Evolutionary conservation across 2,888 invertebrate genomes (phyloP).

Genomic region (Erebia aethiops): DNA sequence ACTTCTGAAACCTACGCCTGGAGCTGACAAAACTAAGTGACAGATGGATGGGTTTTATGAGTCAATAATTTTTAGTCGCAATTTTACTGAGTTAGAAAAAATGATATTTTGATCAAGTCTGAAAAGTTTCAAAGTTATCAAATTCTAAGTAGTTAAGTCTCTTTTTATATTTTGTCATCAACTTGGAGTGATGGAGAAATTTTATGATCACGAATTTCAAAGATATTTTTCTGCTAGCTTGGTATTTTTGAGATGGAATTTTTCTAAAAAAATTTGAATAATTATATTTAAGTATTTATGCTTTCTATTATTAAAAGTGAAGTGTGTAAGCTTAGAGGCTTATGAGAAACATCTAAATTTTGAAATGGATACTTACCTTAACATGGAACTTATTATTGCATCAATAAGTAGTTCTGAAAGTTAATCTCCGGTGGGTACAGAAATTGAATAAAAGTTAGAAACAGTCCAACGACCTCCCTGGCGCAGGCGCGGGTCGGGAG

Average conservation of each 20-base stretch:
- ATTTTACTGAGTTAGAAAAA: slow-evolving; percentile 2
- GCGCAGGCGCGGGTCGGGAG: no score
- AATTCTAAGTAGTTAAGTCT: slow-evolving; percentile 8
- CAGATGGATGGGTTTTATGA: slow-evolving; percentile 3
- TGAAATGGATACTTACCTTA: no score
- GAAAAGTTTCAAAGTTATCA: slow-evolving; percentile 11
- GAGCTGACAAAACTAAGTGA: not conserved
- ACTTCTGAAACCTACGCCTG: not conserved
- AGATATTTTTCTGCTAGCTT: not conserved
- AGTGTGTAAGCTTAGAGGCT: no score
- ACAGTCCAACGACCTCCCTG: no score
- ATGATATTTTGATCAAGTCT: slow-evolving; percentile 14
- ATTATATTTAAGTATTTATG: not conserved
- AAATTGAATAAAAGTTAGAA: no score
- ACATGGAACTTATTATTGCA: no score
- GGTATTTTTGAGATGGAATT: not conserved
- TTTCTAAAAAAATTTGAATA: no score
- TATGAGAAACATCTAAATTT: no score
- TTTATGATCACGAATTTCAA: not conserved
- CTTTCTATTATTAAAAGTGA: not conserved
- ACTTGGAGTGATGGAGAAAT: not conserved
- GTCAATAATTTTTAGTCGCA: slow-evolving; percentile 10
- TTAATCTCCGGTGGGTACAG: no score
- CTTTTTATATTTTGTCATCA: slow-evolving; percentile 14
- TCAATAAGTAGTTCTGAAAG: no score